These are phyloP conservation scores for Crocidura indochinensis DNA, from an alignment of 2,797 vertebrate species.

Conservation along the genomic window DNA sequence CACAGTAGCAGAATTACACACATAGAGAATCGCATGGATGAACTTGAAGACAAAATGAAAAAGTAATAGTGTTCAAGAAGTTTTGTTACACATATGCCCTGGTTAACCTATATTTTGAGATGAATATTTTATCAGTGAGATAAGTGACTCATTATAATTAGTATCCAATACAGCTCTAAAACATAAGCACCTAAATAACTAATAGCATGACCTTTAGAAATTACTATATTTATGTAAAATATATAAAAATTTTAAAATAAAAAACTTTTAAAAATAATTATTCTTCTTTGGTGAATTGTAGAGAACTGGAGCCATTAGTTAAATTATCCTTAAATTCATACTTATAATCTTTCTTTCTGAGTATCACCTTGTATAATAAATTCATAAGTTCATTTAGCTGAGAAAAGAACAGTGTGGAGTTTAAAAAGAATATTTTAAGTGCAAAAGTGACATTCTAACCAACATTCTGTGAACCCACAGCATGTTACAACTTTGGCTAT, in stretches of 20 bases:
- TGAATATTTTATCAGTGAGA: constrained; percentile 22
- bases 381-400: too few relatives aligned
- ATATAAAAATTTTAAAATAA: neutral
- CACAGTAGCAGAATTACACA: too few relatives aligned
- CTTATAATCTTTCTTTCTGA: neutral
- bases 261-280: constrained; percentile 15
- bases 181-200: constrained; percentile 8
- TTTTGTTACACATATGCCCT: neutral
- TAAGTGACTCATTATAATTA: neutral
- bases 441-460: fast-evolving
- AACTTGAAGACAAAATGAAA: too few relatives aligned
- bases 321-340: neutral
- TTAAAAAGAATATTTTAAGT: neutral
- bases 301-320: constrained; percentile 10
- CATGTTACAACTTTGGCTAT: neutral
- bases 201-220: too few relatives aligned
- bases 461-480: neutral
- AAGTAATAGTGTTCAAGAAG: neutral
- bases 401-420: neutral
- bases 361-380: neutral
- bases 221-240: too few relatives aligned
- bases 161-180: neutral
- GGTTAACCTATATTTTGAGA: neutral
- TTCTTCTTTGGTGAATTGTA: neutral
- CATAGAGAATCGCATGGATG: too few relatives aligned